A percentile compares a stretch with the other conserved stretches of the same genome.
Evolutionary conservation across 2,888 invertebrate genomes (phyloP).

Genomic region (Eupsilia transversa): DNA sequence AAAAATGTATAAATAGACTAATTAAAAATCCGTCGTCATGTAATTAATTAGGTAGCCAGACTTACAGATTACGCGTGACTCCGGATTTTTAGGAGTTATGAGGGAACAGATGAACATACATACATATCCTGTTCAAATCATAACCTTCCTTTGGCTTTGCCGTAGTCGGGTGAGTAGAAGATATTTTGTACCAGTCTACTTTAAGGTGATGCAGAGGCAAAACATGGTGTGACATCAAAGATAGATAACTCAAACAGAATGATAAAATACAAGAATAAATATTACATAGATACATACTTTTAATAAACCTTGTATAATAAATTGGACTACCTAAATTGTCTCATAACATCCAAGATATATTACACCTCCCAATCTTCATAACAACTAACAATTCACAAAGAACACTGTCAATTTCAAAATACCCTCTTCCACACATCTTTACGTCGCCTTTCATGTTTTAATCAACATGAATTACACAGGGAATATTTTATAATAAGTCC

Average conservation of each 20-base stretch:
- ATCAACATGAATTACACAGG: conserved; percentile 51
- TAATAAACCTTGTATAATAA: background rate
- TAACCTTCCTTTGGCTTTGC: too few relatives aligned
- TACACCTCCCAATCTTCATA: conserved; percentile 13
- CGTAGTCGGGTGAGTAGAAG: too few relatives aligned
- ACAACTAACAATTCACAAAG: conserved; percentile 24
- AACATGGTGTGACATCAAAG: too few relatives aligned
- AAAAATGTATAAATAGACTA: too few relatives aligned
- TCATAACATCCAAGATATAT: conserved; percentile 11
- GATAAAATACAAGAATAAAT: background rate
- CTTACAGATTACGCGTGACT: too few relatives aligned
- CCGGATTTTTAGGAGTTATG: too few relatives aligned
- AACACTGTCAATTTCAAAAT: conserved; percentile 18
- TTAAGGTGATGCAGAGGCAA: too few relatives aligned
- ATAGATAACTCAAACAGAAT: background rate
- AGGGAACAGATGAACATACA: too few relatives aligned
- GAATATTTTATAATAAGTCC: conserved; percentile 59
- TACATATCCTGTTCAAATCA: too few relatives aligned
- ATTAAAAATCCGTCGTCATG: too few relatives aligned
- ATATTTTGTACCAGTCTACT: too few relatives aligned
- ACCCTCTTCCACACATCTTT: conserved; percentile 8
- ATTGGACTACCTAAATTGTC: background rate
- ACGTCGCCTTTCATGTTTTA: conserved; percentile 31
- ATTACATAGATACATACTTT: background rate
- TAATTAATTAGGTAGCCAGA: too few relatives aligned